These are phyloP conservation scores for Alcis repandata DNA, from an alignment of 2,888 invertebrate species.

Conservation along the genomic window DNA sequence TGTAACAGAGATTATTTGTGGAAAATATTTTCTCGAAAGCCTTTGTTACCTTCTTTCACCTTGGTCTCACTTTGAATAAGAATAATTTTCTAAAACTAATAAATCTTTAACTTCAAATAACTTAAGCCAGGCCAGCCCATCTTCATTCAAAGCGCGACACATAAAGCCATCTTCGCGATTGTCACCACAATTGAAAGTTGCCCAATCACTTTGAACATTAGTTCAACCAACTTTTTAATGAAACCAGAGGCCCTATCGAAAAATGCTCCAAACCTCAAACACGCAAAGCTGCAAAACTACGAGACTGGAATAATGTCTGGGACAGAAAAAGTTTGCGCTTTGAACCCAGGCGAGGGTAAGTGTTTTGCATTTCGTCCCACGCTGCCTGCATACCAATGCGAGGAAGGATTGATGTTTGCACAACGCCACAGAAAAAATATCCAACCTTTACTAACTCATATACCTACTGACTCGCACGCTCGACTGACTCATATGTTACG, in stretches of 20 bases:
- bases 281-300: conserved; percentile 82
- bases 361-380: conserved; percentile 83
- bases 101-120: conserved; percentile 14
- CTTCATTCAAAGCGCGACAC: conserved; percentile 9
- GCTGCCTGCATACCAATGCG: conserved; percentile 82
- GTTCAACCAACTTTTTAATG: conserved; percentile 78
- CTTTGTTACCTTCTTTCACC: background rate
- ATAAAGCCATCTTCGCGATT: conserved; percentile 47
- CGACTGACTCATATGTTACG: conserved; percentile 45
- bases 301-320: conserved; percentile 84
- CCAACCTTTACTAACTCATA: conserved; percentile 54
- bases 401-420: conserved; percentile 81
- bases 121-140: background rate
- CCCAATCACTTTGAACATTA: conserved; percentile 77
- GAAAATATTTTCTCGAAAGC: background rate
- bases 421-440: conserved; percentile 64
- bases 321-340: conserved; percentile 84
- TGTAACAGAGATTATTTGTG: background rate
- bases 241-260: conserved; percentile 75
- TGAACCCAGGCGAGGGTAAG: conserved; percentile 83
- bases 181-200: conserved; percentile 68
- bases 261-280: conserved; percentile 83
- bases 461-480: conserved; percentile 46
- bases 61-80: background rate
- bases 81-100: conserved; percentile 6